Evolutionary conservation across 2,113 vertebrate species (phyloP).

Genomic region (Aspiorhynchus laticeps): DNA sequence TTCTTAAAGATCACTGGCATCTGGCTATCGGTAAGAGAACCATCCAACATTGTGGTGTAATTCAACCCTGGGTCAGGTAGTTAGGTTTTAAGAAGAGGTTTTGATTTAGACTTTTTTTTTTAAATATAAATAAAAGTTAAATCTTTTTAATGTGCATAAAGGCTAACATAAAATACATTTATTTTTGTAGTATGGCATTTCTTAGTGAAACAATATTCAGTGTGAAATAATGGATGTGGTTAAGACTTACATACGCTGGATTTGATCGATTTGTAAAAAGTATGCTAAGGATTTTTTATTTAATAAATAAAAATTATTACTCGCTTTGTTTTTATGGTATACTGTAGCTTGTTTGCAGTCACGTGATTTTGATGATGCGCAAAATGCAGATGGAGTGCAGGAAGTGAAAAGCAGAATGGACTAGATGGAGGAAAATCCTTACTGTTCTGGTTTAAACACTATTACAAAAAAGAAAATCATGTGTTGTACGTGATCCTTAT

Average conservation of each 20-base stretch:
- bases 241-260: neutral
- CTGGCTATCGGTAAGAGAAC: constrained; percentile 82
- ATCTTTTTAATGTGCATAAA: no score
- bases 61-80: neutral
- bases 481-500: no score
- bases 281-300: neutral
- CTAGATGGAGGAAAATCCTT: no score
- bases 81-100: neutral
- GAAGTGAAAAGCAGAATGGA: no score
- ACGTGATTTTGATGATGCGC: no score
- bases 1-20: constrained; percentile 88
- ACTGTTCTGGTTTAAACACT: no score
- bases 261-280: neutral
- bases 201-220: neutral
- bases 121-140: no score
- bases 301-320: neutral
- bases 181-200: neutral
- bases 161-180: neutral
- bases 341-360: no score
- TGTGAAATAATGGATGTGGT: neutral
- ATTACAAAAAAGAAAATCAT: no score
- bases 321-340: no score
- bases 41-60: neutral
- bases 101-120: neutral
- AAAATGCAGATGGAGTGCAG: no score